Evolutionary conservation across 2,888 invertebrate species (phyloP).

Genomic region (Nesidiocoris tenuis): DNA sequence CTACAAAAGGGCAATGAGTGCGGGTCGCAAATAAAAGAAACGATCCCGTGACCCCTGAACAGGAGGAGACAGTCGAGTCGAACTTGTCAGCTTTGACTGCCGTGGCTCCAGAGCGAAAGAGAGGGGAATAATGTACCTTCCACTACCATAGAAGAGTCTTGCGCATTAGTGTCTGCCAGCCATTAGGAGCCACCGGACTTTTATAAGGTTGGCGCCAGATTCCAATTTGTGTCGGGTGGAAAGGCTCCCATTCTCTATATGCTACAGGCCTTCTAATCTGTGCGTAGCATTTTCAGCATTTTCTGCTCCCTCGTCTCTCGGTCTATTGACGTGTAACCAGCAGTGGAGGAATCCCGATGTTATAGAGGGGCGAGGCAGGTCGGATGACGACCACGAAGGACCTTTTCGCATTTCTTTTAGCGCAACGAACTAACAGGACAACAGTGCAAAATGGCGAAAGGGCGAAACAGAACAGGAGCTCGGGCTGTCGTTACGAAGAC

Average conservation of each 20-base stretch:
- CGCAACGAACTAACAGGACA: background rate
- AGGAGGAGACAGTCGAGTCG: background rate
- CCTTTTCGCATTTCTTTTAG: background rate
- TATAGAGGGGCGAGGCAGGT: too few relatives aligned
- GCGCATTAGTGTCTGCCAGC: constrained; percentile 31
- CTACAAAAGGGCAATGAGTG: background rate
- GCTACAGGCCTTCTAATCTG: too few relatives aligned
- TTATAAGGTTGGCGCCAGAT: constrained; percentile 39
- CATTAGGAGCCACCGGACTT: constrained; percentile 32
- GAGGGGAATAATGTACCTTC: constrained; percentile 21
- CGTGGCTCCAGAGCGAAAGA: constrained; percentile 2
- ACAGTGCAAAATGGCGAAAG: background rate
- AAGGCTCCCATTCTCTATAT: background rate
- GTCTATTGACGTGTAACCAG: background rate
- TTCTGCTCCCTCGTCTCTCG: background rate
- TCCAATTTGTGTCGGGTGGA: constrained; percentile 28
- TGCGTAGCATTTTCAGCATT: background rate
- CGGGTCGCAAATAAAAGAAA: constrained; percentile 10
- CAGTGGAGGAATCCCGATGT: background rate
- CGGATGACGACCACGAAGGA: background rate
- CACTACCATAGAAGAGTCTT: background rate
- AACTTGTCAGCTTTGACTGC: background rate
- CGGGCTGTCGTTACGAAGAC: background rate
- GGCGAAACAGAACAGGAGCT: too few relatives aligned
- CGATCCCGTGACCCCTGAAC: constrained; percentile 1